phyloP scores from a whole-genome alignment of 2,797 vertebrate species.

The Choloepus didactylus region DNA sequence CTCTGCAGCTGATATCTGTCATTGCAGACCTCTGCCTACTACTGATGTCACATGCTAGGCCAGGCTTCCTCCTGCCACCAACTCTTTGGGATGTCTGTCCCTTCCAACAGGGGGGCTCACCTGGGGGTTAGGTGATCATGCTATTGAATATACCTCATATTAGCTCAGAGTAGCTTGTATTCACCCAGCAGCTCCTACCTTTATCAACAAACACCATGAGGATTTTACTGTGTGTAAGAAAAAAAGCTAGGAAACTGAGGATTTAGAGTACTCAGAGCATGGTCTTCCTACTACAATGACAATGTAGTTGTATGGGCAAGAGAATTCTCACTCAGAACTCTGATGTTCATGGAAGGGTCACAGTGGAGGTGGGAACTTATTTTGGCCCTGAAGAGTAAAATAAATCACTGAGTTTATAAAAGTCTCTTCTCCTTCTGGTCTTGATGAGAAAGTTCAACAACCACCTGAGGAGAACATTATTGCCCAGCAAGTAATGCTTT shows the following conservation, averaged over 20 bases:
- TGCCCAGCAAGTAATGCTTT: slow-evolving; percentile 3
- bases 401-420: slow-evolving; percentile 14
- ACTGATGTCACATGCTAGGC: neutral
- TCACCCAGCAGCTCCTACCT: neutral
- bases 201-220: neutral
- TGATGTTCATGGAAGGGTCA: neutral
- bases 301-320: neutral
- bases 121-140: neutral
- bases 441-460: slow-evolving; percentile 56
- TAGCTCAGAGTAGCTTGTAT: neutral
- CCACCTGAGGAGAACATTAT: slow-evolving; percentile 42
- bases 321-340: neutral
- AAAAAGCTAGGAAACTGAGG: neutral
- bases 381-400: neutral
- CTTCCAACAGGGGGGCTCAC: neutral
- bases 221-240: neutral
- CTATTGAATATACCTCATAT: neutral
- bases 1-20: neutral
- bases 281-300: neutral
- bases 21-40: neutral
- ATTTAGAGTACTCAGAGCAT: neutral
- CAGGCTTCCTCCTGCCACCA: neutral
- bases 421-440: neutral
- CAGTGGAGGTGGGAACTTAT: neutral
- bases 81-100: neutral